Conservation (phyloP, 2,113 vertebrate species). For the Bujurquina vittata region DNA sequence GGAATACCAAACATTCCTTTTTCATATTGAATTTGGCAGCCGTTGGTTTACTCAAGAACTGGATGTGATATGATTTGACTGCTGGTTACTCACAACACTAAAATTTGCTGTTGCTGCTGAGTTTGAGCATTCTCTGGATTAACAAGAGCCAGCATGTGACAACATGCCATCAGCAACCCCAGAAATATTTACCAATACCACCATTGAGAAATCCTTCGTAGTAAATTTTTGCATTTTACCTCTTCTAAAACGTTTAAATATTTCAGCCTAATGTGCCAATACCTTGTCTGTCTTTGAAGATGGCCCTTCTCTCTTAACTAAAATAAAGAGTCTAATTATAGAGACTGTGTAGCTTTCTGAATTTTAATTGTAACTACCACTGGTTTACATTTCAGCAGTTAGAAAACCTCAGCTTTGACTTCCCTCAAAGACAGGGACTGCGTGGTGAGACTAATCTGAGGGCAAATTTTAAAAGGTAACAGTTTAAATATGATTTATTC, state of each 20-base stretch:
- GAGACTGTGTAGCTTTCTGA: neutral
- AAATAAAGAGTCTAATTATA: neutral
- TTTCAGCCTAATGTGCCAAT: neutral
- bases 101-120: conserved; percentile 18
- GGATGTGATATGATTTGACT: conserved; percentile 22
- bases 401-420: neutral
- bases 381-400: neutral
- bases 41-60: conserved; percentile 2
- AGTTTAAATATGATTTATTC: too few species aligned
- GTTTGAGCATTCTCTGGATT: neutral
- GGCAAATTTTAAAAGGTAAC: too few species aligned
- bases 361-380: neutral
- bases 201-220: neutral
- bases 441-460: too few species aligned
- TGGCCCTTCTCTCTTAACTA: neutral
- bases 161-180: neutral
- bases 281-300: neutral
- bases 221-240: neutral
- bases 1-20: conserved; percentile 63
- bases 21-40: conserved; percentile 38
- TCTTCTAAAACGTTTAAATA: neutral
- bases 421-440: too few species aligned
- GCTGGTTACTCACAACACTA: conserved; percentile 31
- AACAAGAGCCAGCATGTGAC: conserved; percentile 22
- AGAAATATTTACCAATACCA: neutral